A percentile compares a stretch with the other conserved stretches of the same genome.
Conservation (phyloP, 1,140 invertebrate species). For the Pseudomyrmex cubaensis region DNA sequence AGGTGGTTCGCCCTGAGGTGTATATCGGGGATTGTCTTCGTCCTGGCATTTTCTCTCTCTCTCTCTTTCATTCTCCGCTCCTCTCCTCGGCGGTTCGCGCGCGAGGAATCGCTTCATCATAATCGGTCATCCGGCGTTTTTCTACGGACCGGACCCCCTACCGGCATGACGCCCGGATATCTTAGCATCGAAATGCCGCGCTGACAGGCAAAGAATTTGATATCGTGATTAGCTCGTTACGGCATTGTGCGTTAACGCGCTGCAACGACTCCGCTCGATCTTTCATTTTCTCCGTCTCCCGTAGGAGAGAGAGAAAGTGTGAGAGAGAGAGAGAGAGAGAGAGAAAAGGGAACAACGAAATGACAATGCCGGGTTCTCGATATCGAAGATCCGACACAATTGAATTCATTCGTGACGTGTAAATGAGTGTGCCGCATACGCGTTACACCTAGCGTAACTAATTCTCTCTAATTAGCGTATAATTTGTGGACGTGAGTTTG, state of each 20-base stretch:
- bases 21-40: slow-evolving; percentile 73
- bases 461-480: slow-evolving; percentile 35
- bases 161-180: slow-evolving; percentile 79
- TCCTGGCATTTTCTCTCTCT: slow-evolving; percentile 38
- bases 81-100: slow-evolving; percentile 3
- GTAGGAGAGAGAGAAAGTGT: neutral
- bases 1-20: slow-evolving; percentile 70
- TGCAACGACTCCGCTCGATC: slow-evolving; percentile 2
- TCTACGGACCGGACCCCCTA: slow-evolving; percentile 78
- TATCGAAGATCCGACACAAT: slow-evolving; percentile 52
- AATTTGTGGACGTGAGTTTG: slow-evolving; percentile 19
- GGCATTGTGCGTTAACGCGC: slow-evolving; percentile 78
- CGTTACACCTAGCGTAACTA: slow-evolving; percentile 8
- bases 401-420: slow-evolving; percentile 68
- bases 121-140: slow-evolving; percentile 84
- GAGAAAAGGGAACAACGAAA: slow-evolving; percentile 63
- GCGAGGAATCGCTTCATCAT: slow-evolving; percentile 83
- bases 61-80: slow-evolving; percentile 19
- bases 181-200: slow-evolving; percentile 83
- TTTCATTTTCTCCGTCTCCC: neutral
- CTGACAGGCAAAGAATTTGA: slow-evolving; percentile 85
- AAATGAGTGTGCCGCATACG: slow-evolving; percentile 56
- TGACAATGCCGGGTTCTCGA: slow-evolving; percentile 59
- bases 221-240: slow-evolving; percentile 84
- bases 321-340: slow-evolving; percentile 59